phyloP scores from a whole-genome alignment of 1,140 invertebrate genomes.

The Antheraea mylitta region DNA sequence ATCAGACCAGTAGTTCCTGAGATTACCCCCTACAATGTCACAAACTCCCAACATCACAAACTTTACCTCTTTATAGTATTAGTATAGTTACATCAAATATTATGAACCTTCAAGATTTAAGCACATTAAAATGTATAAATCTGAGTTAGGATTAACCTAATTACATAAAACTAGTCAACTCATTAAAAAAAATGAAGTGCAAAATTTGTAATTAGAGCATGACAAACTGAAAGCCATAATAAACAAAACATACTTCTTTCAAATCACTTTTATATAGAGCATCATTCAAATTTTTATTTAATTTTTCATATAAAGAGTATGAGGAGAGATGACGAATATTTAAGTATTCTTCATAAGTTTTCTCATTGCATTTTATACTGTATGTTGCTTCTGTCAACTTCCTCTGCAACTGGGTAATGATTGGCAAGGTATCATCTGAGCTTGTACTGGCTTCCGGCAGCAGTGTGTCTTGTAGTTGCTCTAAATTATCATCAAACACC shows the following conservation, averaged over 20 bases:
- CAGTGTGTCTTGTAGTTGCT: conserved; percentile 19
- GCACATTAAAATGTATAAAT: no score
- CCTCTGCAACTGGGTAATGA: conserved; percentile 37
- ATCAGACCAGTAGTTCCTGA: no score
- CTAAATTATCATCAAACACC: conserved; percentile 54
- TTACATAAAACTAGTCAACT: no score
- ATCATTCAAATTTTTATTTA: conserved; percentile 32
- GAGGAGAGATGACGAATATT: conserved; percentile 46
- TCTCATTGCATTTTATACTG: conserved; percentile 48
- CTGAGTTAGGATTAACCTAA: no score
- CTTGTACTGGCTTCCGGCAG: neutral
- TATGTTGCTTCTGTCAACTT: conserved; percentile 56
- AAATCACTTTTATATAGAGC: conserved; percentile 30
- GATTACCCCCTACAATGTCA: no score
- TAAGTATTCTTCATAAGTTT: conserved; percentile 38
- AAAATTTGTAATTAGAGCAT: no score
- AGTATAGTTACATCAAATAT: no score
- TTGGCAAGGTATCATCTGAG: conserved; percentile 33
- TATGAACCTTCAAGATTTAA: no score
- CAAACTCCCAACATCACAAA: no score
- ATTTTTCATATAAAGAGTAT: conserved; percentile 40
- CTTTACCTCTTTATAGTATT: no score
- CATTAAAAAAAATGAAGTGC: no score
- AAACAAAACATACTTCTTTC: conserved; percentile 35
- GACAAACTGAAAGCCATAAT: neutral